Base-by-base conservation (phyloP, 2,888 invertebrate genomes). In the Lingula anatina region DNA sequence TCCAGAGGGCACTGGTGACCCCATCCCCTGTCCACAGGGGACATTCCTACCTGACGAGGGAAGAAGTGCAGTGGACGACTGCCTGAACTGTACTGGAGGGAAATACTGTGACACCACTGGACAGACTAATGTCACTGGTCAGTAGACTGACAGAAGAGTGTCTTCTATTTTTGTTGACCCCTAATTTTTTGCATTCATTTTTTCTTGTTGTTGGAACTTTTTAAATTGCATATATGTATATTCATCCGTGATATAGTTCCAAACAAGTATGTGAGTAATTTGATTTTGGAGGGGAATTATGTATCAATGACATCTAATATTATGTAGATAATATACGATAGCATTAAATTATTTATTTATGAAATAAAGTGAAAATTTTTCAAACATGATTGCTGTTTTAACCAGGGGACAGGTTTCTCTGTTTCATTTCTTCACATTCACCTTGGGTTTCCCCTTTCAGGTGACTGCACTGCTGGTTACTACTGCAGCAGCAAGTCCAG, bases 31-130 rank as follows among this genome's bases (percentile, higher is more conserved):
- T 54, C 71, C 71, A 1, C 49, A 59, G 1, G 74, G 74, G 9
- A 71, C 71, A 1, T 73, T 62, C 57, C 53, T 62, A 25, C 59
- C 65, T 1, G 62, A 63, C 38, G 63, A 61, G 5, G 62, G 62
- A 1, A 57, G 52, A 7, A 42, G 44, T 0, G 49, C 47, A 1
- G 37, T 56, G 3, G 12, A 43, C 12, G 60, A 72, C 43, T 73
- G 73, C 53, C 53, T 68, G n/a, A 56, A 59, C 46, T 73, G 73
- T 55, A 62, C 70, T 5, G 66, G 66, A 9, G 72, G 73, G 18
- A 60, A 63, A 31, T 73, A 65, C 56, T 73, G 73, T 57, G 65
- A 53, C 5, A 54, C 53, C 7, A 52, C 56, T 23, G 71, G 70
- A 18, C 62, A 61, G n/a, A 55, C 58, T 15, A 70, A 71, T 53